Evolutionary conservation across 1,140 invertebrate species (phyloP).

Genomic region (Paralvinella palmiformis): DNA sequence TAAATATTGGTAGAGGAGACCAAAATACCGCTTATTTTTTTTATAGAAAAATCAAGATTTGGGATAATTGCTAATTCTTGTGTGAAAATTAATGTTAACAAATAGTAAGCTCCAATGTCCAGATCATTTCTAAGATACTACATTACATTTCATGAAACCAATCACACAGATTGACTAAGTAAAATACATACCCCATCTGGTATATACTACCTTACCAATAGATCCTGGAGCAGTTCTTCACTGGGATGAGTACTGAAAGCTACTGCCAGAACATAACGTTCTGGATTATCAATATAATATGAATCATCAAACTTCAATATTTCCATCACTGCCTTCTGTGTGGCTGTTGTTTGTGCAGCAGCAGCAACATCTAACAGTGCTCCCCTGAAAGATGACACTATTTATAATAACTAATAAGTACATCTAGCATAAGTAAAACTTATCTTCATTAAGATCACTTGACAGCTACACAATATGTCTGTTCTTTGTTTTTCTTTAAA

Average conservation of each 20-base stretch:
- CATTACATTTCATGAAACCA: no score
- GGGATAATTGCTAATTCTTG: no score
- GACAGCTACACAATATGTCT: neutral
- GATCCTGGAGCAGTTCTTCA: conserved; percentile 33
- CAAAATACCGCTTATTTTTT: no score
- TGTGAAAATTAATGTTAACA: no score
- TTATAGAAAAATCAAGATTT: no score
- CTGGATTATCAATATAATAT: conserved; percentile 30
- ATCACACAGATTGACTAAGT: neutral
- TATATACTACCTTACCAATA: conserved; percentile 33
- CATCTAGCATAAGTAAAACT: neutral
- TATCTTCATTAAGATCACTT: neutral
- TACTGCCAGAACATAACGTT: conserved; percentile 39
- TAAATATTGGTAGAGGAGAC: no score
- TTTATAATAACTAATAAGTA: neutral
- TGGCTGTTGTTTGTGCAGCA: conserved; percentile 41
- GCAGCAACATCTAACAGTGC: conserved; percentile 44
- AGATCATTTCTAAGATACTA: no score
- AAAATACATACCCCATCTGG: neutral
- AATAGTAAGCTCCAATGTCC: no score
- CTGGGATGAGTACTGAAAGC: conserved; percentile 43
- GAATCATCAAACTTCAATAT: conserved; percentile 39
- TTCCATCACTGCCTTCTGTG: conserved; percentile 36
- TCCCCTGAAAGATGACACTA: conserved; percentile 24
- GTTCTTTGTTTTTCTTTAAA: neutral